Evolutionary conservation across 2,113 vertebrate genomes (phyloP).

Genomic region (Elephantulus edwardii): DNA sequence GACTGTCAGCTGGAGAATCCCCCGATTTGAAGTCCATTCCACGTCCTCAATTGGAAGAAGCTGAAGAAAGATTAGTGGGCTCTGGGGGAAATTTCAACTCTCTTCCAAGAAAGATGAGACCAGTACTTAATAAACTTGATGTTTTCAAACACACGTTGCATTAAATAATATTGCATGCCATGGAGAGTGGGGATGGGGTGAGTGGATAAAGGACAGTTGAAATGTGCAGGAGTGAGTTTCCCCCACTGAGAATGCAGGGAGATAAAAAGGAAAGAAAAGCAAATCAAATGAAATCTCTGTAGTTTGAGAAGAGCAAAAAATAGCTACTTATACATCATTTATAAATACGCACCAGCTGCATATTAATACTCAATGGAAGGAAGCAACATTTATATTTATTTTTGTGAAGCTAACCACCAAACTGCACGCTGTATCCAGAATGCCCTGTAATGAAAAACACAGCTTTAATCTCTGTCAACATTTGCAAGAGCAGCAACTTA

Average conservation of each 20-base stretch:
- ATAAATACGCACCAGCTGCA: constrained; percentile 65
- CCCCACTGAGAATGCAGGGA: not conserved
- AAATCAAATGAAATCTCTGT: constrained; percentile 46
- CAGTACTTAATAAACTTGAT: not conserved
- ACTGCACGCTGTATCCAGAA: constrained; percentile 38
- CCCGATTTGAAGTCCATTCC: not conserved
- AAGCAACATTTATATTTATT: constrained; percentile 68
- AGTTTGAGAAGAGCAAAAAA: constrained; percentile 60
- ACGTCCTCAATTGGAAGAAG: not conserved
- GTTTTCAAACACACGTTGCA: constrained; percentile 7
- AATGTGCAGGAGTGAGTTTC: constrained; percentile 14
- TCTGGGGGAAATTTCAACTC: constrained; percentile 49
- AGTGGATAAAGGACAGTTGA: not conserved
- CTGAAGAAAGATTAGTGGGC: constrained; percentile 49
- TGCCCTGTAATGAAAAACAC: constrained; percentile 35
- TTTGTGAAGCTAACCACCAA: constrained; percentile 67
- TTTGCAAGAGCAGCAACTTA: constrained; percentile 48
- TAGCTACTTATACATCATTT: constrained; percentile 64
- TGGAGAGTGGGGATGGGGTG: too few relatives aligned
- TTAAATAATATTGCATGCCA: constrained; percentile 37
- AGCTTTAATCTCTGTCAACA: constrained; percentile 62
- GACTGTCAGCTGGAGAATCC: not conserved
- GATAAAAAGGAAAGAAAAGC: constrained; percentile 48
- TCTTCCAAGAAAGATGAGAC: constrained; percentile 57
- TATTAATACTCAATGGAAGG: constrained; percentile 55